Conservation (phyloP, 2,888 invertebrate genomes). For the Andrena trimmerana region DNA sequence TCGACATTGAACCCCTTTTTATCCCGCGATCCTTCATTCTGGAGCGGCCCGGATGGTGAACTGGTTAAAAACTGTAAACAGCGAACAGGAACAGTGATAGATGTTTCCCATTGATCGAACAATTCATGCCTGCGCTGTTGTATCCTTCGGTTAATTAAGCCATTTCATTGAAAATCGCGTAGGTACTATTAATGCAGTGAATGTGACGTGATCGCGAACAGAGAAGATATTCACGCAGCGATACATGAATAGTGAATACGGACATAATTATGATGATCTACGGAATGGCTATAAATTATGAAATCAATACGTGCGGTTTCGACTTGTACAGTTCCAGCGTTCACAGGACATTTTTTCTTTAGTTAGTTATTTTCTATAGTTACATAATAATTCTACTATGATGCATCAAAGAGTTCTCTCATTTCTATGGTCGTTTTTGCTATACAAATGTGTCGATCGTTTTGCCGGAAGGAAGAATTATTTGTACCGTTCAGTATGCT, state of each 20-base stretch:
- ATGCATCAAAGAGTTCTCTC: constrained; percentile 25
- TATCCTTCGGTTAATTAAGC: constrained; percentile 16
- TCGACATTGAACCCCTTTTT: too few relatives aligned
- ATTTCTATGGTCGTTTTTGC: constrained; percentile 21
- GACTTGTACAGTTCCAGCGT: background rate
- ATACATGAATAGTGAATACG: constrained; percentile 27
- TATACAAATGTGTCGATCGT: constrained; percentile 16
- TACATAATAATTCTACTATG: too few relatives aligned
- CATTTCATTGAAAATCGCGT: constrained; percentile 18
- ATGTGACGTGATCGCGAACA: constrained; percentile 3
- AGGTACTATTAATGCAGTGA: background rate
- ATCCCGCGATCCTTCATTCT: background rate
- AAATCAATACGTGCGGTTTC: background rate
- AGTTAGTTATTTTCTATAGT: too few relatives aligned
- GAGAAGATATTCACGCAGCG: constrained; percentile 20
- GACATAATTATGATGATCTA: constrained; percentile 11
- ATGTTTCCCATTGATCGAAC: background rate
- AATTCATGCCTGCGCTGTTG: background rate
- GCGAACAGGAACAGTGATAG: too few relatives aligned
- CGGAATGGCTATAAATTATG: background rate
- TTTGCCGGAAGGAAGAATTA: constrained; percentile 36
- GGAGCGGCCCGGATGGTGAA: too few relatives aligned
- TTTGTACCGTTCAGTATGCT: constrained; percentile 36
- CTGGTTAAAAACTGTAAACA: too few relatives aligned
- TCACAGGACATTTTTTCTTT: background rate